Conservation (phyloP, 2,888 invertebrate species). For the Serripes groenlandicus region DNA sequence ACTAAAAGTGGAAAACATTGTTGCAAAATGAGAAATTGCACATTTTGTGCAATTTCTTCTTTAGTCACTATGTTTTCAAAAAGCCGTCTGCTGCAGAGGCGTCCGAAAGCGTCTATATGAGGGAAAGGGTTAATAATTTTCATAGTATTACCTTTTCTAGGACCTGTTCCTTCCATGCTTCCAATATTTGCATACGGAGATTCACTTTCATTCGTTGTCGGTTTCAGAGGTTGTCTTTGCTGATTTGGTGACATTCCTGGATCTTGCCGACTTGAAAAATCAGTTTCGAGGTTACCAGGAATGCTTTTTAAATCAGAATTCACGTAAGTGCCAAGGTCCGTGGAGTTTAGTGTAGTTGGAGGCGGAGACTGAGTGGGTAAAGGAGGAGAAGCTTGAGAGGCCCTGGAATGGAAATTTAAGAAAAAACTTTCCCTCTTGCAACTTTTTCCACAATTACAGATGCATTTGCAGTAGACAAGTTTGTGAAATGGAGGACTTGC, state of each 20-base stretch:
- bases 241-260: neutral
- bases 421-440: too few relatives aligned
- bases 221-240: neutral
- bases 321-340: slow-evolving; percentile 3
- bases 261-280: neutral
- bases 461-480: too few relatives aligned
- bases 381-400: slow-evolving; percentile 24
- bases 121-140: neutral
- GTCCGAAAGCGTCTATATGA: too few relatives aligned
- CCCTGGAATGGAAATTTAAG: slow-evolving; percentile 5
- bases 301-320: neutral
- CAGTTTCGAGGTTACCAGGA: neutral
- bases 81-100: too few relatives aligned
- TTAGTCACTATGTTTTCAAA: too few relatives aligned
- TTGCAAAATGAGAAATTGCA: too few relatives aligned
- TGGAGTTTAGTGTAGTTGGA: slow-evolving; percentile 27
- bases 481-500: too few relatives aligned
- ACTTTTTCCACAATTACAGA: too few relatives aligned
- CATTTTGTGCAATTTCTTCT: too few relatives aligned
- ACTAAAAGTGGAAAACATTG: too few relatives aligned
- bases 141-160: slow-evolving; percentile 1
- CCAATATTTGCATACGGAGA: slow-evolving; percentile 31
- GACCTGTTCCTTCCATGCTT: slow-evolving; percentile 10
- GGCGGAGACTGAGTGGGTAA: slow-evolving; percentile 45
- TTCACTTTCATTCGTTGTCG: slow-evolving; percentile 19